A percentile compares a stretch with the other conserved stretches of the same genome.
Evolutionary conservation across 2,888 invertebrate species (phyloP).

Genomic region (Habrosyne pyritoides): DNA sequence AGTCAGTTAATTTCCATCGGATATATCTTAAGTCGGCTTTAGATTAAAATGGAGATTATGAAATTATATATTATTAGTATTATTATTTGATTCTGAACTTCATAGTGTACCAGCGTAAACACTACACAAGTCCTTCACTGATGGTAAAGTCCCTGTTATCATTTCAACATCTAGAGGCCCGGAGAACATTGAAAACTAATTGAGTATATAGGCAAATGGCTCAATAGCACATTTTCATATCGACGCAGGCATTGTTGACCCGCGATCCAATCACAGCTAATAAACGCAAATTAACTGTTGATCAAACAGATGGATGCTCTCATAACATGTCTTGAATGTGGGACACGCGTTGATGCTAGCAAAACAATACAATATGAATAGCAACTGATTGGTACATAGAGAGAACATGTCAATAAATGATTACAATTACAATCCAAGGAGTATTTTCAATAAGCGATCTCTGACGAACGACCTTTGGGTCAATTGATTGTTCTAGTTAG

Average conservation of each 20-base stretch:
- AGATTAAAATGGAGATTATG: no score
- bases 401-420: constrained; percentile 1
- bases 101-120: not conserved
- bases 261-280: constrained; percentile 74
- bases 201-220: constrained; percentile 47
- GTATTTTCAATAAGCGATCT: not conserved
- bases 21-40: no score
- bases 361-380: constrained; percentile 1
- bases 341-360: not conserved
- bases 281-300: constrained; percentile 73
- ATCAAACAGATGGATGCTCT: constrained; percentile 48
- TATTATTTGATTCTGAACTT: no score
- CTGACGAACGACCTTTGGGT: not conserved
- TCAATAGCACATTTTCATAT: constrained; percentile 56
- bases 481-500: not conserved
- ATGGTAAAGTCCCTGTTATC: not conserved
- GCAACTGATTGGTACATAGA: not conserved
- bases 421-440: not conserved
- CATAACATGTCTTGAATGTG: constrained; percentile 10
- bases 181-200: constrained; percentile 28
- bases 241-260: constrained; percentile 64
- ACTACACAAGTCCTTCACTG: not conserved
- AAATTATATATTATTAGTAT: no score
- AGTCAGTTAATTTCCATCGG: no score
- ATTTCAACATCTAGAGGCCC: not conserved